These are phyloP conservation scores for Drosophila saltans DNA, from an alignment of 1,140 invertebrate genomes.

Conservation along the genomic window DNA sequence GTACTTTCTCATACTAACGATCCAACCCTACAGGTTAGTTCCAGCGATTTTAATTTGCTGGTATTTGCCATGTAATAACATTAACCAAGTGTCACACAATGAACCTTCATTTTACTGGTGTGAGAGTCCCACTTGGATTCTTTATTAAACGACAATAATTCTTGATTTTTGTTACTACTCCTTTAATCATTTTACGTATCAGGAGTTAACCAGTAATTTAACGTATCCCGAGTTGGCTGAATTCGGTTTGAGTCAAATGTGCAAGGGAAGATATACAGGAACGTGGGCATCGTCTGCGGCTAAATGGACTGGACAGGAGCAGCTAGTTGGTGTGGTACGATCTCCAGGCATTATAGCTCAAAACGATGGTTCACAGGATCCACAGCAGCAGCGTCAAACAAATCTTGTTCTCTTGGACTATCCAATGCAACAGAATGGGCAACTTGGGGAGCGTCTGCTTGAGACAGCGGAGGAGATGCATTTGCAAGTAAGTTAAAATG, in stretches of 20 bases:
- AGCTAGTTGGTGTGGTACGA: slow-evolving; percentile 63
- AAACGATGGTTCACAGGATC: slow-evolving; percentile 57
- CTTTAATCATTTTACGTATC: not conserved
- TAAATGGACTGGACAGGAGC: slow-evolving; percentile 77
- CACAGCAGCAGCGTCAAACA: slow-evolving; percentile 67
- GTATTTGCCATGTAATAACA: not conserved
- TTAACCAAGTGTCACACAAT: not conserved
- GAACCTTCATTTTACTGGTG: no score
- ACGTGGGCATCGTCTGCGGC: slow-evolving; percentile 66
- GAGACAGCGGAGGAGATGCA: slow-evolving; percentile 67
- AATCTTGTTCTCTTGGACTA: slow-evolving; percentile 80
- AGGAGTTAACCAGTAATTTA: slow-evolving; percentile 76
- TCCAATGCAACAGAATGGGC: slow-evolving; percentile 67
- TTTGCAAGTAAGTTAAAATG: slow-evolving; percentile 52
- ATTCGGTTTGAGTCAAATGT: slow-evolving; percentile 79
- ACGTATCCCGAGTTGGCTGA: slow-evolving; percentile 78
- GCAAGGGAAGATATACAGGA: slow-evolving; percentile 74
- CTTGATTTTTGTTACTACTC: not conserved
- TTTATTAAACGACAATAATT: not conserved
- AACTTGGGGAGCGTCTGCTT: slow-evolving; percentile 65
- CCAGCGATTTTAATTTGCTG: slow-evolving; percentile 18
- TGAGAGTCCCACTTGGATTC: no score
- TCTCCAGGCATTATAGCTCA: slow-evolving; percentile 53
- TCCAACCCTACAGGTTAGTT: slow-evolving; percentile 51
- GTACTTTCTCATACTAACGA: slow-evolving; percentile 57